These are phyloP conservation scores for Piezodorus guildinii DNA, from an alignment of 1,140 invertebrate genomes.

Conservation along the genomic window DNA sequence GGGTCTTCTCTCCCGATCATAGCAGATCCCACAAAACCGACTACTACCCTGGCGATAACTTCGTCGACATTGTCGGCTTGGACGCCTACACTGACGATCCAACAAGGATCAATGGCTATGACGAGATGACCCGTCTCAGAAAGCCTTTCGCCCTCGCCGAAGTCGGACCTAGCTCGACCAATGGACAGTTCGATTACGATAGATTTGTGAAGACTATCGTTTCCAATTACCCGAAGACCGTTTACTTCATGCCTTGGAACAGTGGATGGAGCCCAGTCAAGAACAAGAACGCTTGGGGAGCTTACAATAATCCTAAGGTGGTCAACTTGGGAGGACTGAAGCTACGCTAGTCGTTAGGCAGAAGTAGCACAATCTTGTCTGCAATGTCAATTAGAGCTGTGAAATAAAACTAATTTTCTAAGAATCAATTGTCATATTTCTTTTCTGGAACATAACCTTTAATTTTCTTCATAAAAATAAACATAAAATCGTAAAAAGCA, in stretches of 20 bases:
- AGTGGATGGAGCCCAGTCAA: background rate
- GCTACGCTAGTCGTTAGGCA: background rate
- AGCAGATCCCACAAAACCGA: background rate
- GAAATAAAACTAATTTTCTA: too few species aligned
- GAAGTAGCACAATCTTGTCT: too few species aligned
- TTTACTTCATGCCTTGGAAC: background rate
- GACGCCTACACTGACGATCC: background rate
- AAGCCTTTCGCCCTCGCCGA: slow-evolving; percentile 1
- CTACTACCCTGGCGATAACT: background rate
- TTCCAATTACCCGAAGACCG: background rate
- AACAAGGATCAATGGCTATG: background rate
- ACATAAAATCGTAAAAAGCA: too few species aligned
- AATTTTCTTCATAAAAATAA: too few species aligned
- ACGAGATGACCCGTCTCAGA: background rate
- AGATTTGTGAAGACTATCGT: background rate
- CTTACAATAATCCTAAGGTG: background rate
- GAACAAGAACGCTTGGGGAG: background rate
- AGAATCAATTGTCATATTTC: too few species aligned
- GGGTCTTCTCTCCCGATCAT: background rate
- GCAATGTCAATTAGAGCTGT: too few species aligned
- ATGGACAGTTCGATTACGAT: background rate
- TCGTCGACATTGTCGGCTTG: background rate
- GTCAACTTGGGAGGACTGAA: background rate
- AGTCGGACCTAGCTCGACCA: background rate
- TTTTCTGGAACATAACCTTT: too few species aligned